Evolutionary conservation across 2,797 vertebrate genomes (phyloP), one percentile per base, ranked within the genome.

Genomic region (Phrynocephalus vlangalii): DNA sequence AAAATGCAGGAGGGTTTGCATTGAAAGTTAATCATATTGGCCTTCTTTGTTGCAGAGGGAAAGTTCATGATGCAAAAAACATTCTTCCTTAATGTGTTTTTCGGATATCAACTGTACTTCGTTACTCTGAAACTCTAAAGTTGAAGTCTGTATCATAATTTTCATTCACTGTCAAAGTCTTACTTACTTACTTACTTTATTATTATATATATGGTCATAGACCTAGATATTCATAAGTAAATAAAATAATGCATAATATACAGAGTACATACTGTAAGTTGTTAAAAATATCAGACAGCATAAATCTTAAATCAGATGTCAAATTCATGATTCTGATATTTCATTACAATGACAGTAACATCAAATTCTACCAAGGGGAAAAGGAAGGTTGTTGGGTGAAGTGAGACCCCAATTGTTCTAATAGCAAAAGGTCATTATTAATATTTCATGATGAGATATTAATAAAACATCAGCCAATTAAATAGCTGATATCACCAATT

Each of bases 391-490:
- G 22, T 86, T 89, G 82, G n/a, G 87, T 89, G 84, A 82, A 93
- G 83, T 78, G 87, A 91, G 86, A 91, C 70, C 80, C 90, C 82
- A 4, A 0, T 78, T 89, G 84, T 86, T 91, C 6, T 82, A 87
- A 92, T 88, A 91, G 85, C 87, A 91, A 93, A 93, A 92, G 87
- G 88, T 91, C 87, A 81, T 84, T 85, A 90, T 96, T 94, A 97
- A 95, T 85, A 89, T 95, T 97, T 96, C 77, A 95, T 92, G 90
- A 94, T 75, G 81, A 89, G 89, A 92, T 60, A 95, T 96, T 95
- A 96, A 96, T 97, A 96, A 97, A 96, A 95, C 89, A 95, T 95
- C 75, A 89, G 60, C 82, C 82, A 94, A 92, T 95, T 96, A 95
- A 95, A 94, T 93, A 93, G 93, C 95, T 96, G 85, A 92, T 94